These are phyloP conservation scores for Parapristionchus giblindavisi DNA, from an alignment of 2,888 invertebrate species.

Conservation along the genomic window DNA sequence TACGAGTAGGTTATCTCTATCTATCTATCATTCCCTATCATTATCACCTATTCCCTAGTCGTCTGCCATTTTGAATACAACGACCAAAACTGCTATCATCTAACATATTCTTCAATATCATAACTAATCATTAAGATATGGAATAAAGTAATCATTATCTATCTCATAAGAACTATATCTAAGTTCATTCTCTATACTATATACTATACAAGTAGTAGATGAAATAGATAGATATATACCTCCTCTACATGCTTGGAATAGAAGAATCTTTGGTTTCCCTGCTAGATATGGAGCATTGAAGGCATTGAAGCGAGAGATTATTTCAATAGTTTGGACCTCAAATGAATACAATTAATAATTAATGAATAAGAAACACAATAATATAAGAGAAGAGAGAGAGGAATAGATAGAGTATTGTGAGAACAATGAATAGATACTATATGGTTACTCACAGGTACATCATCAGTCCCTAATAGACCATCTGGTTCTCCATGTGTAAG, in stretches of 20 bases:
- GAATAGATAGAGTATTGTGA: not conserved
- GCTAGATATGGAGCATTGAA: constrained; percentile 61
- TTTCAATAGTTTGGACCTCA: constrained; percentile 38
- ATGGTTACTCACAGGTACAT: constrained; percentile 45
- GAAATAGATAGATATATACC: too few relatives aligned
- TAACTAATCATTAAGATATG: too few relatives aligned
- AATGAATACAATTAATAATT: not conserved
- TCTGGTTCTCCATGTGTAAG: constrained; percentile 67
- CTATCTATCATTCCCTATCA: too few relatives aligned
- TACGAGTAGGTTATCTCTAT: too few relatives aligned
- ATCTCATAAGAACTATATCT: too few relatives aligned
- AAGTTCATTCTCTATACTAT: too few relatives aligned
- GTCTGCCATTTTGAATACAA: too few relatives aligned
- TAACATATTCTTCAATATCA: too few relatives aligned
- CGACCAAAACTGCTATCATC: too few relatives aligned
- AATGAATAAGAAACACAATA: not conserved
- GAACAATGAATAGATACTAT: constrained; percentile 8
- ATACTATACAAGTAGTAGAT: too few relatives aligned
- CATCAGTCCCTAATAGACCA: constrained; percentile 59
- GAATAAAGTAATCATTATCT: too few relatives aligned
- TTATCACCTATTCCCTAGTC: too few relatives aligned
- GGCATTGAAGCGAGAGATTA: constrained; percentile 56
- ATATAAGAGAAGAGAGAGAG: not conserved
- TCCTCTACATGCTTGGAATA: constrained; percentile 70
- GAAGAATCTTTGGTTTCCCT: constrained; percentile 68